Conservation (phyloP, 2,797 vertebrate species). For the Ibycter americanus region DNA sequence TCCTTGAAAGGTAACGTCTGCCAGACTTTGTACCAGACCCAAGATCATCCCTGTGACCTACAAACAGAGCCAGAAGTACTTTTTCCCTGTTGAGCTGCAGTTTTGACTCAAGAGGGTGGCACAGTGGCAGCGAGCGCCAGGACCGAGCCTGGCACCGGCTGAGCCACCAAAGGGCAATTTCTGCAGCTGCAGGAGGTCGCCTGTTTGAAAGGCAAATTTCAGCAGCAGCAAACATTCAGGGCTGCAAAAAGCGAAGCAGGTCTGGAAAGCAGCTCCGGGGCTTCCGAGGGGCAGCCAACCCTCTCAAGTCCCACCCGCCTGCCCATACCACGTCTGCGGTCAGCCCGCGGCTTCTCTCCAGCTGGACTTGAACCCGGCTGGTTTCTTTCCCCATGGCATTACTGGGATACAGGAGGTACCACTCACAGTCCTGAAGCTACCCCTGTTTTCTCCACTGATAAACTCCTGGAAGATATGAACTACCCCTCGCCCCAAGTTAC, state of each 20-base stretch:
- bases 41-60: neutral
- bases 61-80: neutral
- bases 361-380: neutral
- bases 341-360: neutral
- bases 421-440: neutral
- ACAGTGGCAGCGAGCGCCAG: fast-evolving
- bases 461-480: neutral
- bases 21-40: neutral
- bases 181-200: neutral
- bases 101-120: neutral
- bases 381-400: fast-evolving
- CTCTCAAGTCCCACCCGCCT: too few relatives aligned
- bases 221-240: neutral
- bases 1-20: neutral
- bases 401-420: neutral
- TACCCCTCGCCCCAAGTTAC: neutral
- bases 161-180: neutral
- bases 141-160: neutral
- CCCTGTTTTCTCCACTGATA: neutral
- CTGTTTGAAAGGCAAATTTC: neutral
- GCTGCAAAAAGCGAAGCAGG: neutral
- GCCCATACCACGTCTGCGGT: neutral
- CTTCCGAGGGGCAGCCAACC: neutral
- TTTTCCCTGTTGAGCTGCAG: fast-evolving
- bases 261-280: neutral